Base-by-base conservation (phyloP, 1,140 invertebrate genomes). In the Rhyacophila brunnea region DNA sequence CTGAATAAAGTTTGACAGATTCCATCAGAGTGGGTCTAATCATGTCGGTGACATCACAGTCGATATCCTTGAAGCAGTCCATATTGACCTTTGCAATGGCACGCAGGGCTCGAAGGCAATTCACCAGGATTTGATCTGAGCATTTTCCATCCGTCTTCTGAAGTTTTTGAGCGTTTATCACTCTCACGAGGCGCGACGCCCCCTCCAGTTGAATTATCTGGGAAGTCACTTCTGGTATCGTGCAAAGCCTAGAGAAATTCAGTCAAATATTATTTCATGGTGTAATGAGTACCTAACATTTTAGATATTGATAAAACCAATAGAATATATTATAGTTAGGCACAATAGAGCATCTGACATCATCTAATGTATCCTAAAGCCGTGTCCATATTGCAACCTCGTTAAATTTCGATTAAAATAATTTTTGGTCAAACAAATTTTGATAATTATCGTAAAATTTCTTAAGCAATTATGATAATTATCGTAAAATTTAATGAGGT, bases 191-290 rank as follows among this genome's bases (percentile, higher is more conserved):
- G 70, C 88, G 85, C 43, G 85, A 82, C 38, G 91, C 83, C 13
- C 91, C 92, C 53, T 90, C 86, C 7, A 89, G 74, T 53, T 89
- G 82, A 1, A 91, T 84, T 13, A 95, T 85, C 68, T 88, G 86
- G 38, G 81, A 75, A 0, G 91, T 87, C 0, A 90, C 87, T 60
- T 85, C 83, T 9, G 80, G 79, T 32, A 92, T 84, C 23, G 85
- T 83, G 64, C 88, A 91, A 34, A 96, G 75, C 65, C 87, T 86
- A 73, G 13, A 57, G 6, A 48, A 48, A 48, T n/a, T 2, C 6
- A 45, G 2, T 6, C 5, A 45, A 45, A 4, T 17, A 45, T 19
- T 17, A 19, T 15, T 45, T 14, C 17, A 17, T 28, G n/a, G n/a
- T n/a, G n/a, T n/a, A n/a, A n/a, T n/a, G n/a, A n/a, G n/a, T n/a